Evolutionary conservation across 1,140 invertebrate genomes (phyloP), one percentile per base, ranked within the genome.

Genomic region (Drosophila pruinosa): DNA sequence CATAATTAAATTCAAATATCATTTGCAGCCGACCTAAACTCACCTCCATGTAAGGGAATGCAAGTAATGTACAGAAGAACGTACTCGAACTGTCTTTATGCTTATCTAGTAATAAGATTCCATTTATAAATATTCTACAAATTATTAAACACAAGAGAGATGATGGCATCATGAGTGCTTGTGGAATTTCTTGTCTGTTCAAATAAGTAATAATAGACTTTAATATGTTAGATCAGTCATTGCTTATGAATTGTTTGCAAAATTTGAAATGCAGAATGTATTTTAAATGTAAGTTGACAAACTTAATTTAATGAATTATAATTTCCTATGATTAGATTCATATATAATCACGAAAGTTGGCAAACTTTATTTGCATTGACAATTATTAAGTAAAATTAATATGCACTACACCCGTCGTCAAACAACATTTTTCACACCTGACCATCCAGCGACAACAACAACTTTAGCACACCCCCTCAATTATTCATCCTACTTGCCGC

Each of bases 381-480:
- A 39, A 17, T 39, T 17, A 17, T 17, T 12, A 17, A 28, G 22
- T 15, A 12, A 2, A 39, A 54, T 54, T 50, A 63, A 56, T 62
- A 48, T 65, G 50, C 59, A 72, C 14, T n/a, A 26, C 50, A 8
- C n/a, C 41, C 39, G 10, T 17, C 14, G 3, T 17, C 21, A 26
- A 69, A 72, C 57, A 65, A 56, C 59, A 39, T 34, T 76, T 50
- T 75, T 78, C 34, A 61, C 75, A 79, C 79, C 61, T 74, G 38
- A 47, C 56, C 52, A 36, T 6, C n/a, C 21, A 3, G 22, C 22
- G 1, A 0, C 15, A 12, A 45, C 19, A 45, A n/a, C 50, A 28
- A 21, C 54, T 21, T 7, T 22, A 14, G 22, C 34, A 17, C 17
- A 8, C 14, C 4, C 7, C 7, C 6, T 56, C n/a, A 8, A 47